Base-by-base conservation (phyloP, 2,888 invertebrate genomes). In the Protophormia terraenovae region DNA sequence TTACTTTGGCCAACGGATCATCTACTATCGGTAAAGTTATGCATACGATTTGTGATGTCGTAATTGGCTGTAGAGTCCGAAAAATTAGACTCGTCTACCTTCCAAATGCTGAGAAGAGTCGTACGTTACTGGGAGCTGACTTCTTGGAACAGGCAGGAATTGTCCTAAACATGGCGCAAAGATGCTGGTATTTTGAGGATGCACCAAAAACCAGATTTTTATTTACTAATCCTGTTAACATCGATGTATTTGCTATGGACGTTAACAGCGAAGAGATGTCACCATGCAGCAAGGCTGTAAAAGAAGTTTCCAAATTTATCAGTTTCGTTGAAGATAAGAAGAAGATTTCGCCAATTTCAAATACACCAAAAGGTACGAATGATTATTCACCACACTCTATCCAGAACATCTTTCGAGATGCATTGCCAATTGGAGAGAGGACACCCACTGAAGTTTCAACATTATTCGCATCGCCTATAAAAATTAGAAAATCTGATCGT, bases 1-100 rank as follows among this genome's bases (percentile, higher is more conserved):
- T 87, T 2, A 83, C 80, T 0, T 71, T 86, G n/a, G 85, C 87
- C 14, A 81, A 87, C 29, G 72, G 79, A 19, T 60, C 47, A 10
- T n/a, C 29, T 22, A 27, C 41, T 1, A 67, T 27, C 19, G 27
- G 53, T 12, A 69, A 32, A 35, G 69, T 69, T 7, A 24, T 58
- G n/a, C n/a, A n/a, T n/a, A n/a, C n/a, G n/a, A n/a, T n/a, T n/a
- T n/a, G n/a, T n/a, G n/a, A n/a, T n/a, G 53, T 76, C 0, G 19
- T 5, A 19, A 76, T 77, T 41, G 58, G 67, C 1, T 14, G 27
- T 4, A 38, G 67, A 22, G 12, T 58, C 2, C 8, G 67, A 0
- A 67, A 67, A 41, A 78, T 58, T 1, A 16, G 64, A 16, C 32
- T 80, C 6, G 55, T 73, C 2, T 50, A 41, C n/a, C 47, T 80